phyloP scores from a whole-genome alignment of 2,113 vertebrate species.

The Calyptomena viridis region DNA sequence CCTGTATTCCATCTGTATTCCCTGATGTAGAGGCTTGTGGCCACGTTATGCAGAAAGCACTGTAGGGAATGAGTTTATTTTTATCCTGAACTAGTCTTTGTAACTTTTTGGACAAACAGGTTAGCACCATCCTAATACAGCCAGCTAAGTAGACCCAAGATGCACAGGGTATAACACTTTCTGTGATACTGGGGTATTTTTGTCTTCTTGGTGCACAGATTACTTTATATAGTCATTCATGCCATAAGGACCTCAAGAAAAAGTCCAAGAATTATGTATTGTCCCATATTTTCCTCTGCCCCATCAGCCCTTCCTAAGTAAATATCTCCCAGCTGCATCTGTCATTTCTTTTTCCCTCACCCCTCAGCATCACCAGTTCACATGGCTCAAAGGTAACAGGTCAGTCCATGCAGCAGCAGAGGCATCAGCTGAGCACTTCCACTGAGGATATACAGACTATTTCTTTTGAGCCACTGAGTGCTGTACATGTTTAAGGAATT shows the following conservation, averaged over 20 bases:
- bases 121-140: not conserved
- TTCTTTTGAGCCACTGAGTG: not conserved
- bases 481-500: not conserved
- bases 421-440: not conserved
- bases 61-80: not conserved
- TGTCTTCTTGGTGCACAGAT: not conserved
- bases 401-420: not conserved
- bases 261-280: not conserved
- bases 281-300: not conserved
- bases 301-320: accelerated
- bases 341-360: not conserved
- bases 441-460: not conserved
- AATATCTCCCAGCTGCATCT: not conserved
- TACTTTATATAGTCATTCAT: not conserved
- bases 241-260: not conserved
- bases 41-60: not conserved
- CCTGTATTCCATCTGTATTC: not conserved
- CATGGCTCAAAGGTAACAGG: accelerated
- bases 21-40: not conserved
- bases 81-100: not conserved
- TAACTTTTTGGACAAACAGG: not conserved
- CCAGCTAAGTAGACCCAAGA: not conserved
- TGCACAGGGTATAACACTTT: not conserved
- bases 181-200: not conserved
- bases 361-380: not conserved